Evolutionary conservation across 1,140 invertebrate genomes (phyloP), one percentile per base, ranked within the genome.

Genomic region (Gryon sp.): DNA sequence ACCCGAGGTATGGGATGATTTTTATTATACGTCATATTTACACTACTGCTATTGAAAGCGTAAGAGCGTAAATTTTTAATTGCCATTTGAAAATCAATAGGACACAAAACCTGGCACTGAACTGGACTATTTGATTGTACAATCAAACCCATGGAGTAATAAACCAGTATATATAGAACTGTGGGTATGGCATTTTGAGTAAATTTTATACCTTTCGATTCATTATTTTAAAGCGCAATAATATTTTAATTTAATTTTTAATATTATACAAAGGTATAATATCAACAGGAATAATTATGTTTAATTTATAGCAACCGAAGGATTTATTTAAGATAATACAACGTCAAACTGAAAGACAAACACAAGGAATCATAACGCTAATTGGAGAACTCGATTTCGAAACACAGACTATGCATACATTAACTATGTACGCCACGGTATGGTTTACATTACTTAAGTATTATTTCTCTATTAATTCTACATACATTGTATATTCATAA

Each of bases 351-450:
- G 92, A 92, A 15, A 90, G 91, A 4, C 92, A 94, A 82, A 94
- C 93, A 15, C 92, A 94, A 84, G 94, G 93, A 28, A 92, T 93
- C 1, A 93, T 96, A 80, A 92, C 93, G 55, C 85, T 96, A 11
- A 90, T 93, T 19, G 93, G 93, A 14, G 91, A 92, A 70, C 86
- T 97, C 50, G 95, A 97, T 87, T 97, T 95, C 81, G 95, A 97
- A 81, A 93, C 91, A 18, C 93, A 94, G 86, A 94, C 94, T 40
- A 94, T 96, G 90, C 95, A 95, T 85, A 93, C 93, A 57, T 87
- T 96, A 66, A 93, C 93, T 2, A 91, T 96, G 75, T 92, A 95
- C 46, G 95, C 95, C 11, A 93, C 94, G 89, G 95, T 96, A 92
- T 90, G 92, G 32, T 11, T 11, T 4, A 5, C 14, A 34, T 11